phyloP scores from a whole-genome alignment of 2,113 vertebrate genomes.

The Bothrops jararaca region DNA sequence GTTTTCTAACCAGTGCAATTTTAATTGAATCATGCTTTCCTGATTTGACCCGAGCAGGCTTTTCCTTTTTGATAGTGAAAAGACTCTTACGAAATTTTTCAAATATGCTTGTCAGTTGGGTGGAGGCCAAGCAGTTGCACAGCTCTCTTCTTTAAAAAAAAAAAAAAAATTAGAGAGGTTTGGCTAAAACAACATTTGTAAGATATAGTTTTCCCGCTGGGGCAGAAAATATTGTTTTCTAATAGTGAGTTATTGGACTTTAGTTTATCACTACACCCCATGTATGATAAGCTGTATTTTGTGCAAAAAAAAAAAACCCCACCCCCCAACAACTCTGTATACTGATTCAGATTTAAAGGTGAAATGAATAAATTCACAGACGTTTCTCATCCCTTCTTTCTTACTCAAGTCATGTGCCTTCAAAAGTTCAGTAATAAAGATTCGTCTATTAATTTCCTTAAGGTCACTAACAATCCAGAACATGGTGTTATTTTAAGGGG shows the following conservation, averaged over 20 bases:
- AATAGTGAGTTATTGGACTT: neutral
- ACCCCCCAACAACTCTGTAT: neutral
- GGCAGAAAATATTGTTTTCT: neutral
- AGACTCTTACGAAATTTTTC: conserved; percentile 47
- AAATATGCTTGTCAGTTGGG: conserved; percentile 33
- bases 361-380: neutral
- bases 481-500: neutral
- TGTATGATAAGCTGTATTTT: neutral
- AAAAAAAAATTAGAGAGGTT: conserved; percentile 31
- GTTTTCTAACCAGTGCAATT: conserved; percentile 57
- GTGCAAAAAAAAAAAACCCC: neutral
- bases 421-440: neutral
- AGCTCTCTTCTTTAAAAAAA: conserved; percentile 39
- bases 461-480: neutral
- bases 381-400: neutral
- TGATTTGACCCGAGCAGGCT: conserved; percentile 42
- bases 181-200: neutral
- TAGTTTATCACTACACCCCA: neutral
- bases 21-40: conserved; percentile 57
- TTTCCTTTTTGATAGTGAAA: conserved; percentile 45
- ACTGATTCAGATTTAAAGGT: neutral
- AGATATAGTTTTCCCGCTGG: neutral
- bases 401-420: neutral
- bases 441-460: neutral
- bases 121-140: conserved; percentile 24